Evolutionary conservation across 2,797 vertebrate species (phyloP), one percentile per base, ranked within the genome.

Genomic region (Sebastes aleutianus): DNA sequence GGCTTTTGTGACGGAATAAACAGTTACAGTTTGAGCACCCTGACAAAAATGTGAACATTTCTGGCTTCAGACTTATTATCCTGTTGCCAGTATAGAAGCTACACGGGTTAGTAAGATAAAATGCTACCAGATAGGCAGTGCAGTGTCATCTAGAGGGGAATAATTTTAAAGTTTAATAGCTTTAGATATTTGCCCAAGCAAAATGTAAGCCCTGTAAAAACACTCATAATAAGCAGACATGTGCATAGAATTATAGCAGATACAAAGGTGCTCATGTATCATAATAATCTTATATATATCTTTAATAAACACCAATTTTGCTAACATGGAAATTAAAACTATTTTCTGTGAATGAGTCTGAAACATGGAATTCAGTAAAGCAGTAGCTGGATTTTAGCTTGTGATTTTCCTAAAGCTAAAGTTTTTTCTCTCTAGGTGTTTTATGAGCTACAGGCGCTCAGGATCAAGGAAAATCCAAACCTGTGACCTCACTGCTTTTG

Each of bases 401-500:
- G 26, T 68, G 57, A 67, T 79, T 18, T 13, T 53, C 8, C 72
- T 53, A n/a, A 53, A 74, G 11, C 47, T 36, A 36, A 36, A 36
- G 1, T 32, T 43, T 66, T 69, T 24, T 39, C 66, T 62, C 54
- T 74, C 31, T 68, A 89, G 84, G 87, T 91, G 80, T 89, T 92
- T 91, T 85, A 87, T 78, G 84, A 87, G 78, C 34, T 71, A 14
- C 74, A 68, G 63, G 69, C 53, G 11, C 67, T 72, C 70, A 68
- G 76, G 68, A 87, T 87, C 74, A 83, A 91, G 70, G 61, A 70
- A 75, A 90, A 86, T 82, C 87, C 84, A 85, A 82, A 80, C 24
- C 50, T 68, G 78, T 92, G 87, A 93, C 87, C 81, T 91, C 90
- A 89, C 81, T 82, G 22, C 31, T 74, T 47, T 64, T 82, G 68